Evolutionary conservation across 2,797 vertebrate genomes (phyloP), one percentile per base, ranked within the genome.

Genomic region (Amazona finschi): DNA sequence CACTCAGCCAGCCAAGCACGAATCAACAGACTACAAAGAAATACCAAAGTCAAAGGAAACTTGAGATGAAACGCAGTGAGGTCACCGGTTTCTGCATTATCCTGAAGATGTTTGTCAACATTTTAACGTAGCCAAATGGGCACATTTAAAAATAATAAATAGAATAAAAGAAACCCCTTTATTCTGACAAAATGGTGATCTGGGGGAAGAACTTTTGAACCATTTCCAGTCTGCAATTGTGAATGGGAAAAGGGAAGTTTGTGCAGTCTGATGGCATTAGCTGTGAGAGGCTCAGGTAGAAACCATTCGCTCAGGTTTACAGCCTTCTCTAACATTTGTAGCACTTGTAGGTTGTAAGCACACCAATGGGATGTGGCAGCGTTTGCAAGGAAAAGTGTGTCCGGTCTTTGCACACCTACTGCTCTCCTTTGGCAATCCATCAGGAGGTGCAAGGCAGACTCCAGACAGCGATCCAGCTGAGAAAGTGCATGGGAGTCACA

Each of bases 1-100:
- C 3, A 0, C 69, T 43, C 57, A 31, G 38, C 9, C 87, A 89
- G 85, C 71, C 85, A 77, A 81, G 94, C 66, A 28, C 83, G 36
- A 55, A 61, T 39, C 93, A 73, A 52, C 77, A 78, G 81, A 61
- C 87, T 75, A 73, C 89, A 82, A 28, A 90, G 83, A 83, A 69
- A 87, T 69, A 53, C 88, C 70, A 53, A 67, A 84, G 83, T 17
- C 61, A 69, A 79, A 79, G 80, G 92, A 84, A 91, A 93, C 70
- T 27, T 14, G 38, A 78, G 90, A 82, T 89, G 92, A 82, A 94
- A 70, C 70, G 14, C 38, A 13, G 30, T 31, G 90, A 86, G 61
- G 71, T 70, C 89, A 62, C 11, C 55, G 55, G 52, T 58, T 82
- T 69, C 87, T 55, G 33, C 43, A 24, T 70, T 64, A 44, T 85